Percentiles rank a stretch among this genome's conserved stretches.
Conservation (phyloP, 2,888 invertebrate genomes). For the Dermolepida albohirtum region DNA sequence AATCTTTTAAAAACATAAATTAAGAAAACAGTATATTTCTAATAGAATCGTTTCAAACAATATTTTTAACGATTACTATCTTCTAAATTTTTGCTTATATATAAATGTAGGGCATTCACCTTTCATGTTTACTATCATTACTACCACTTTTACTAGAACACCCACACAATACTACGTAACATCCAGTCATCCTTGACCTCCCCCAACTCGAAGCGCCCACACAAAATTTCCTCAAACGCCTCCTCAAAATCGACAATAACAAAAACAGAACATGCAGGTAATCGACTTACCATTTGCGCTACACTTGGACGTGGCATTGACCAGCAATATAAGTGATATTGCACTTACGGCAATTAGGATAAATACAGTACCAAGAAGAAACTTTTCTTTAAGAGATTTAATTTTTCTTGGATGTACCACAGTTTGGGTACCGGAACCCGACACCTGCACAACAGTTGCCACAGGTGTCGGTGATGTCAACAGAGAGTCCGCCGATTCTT, state of each 20-base stretch:
- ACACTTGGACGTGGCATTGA: slow-evolving; percentile 54
- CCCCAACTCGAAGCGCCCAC: slow-evolving; percentile 29
- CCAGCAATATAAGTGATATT: slow-evolving; percentile 56
- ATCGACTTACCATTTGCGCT: slow-evolving; percentile 54
- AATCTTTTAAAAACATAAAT: too few relatives aligned
- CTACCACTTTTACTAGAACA: slow-evolving; percentile 36
- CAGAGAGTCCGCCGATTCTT: slow-evolving; percentile 51
- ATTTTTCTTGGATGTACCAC: slow-evolving; percentile 57
- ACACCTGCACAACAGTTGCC: slow-evolving; percentile 61
- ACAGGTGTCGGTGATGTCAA: slow-evolving; percentile 50
- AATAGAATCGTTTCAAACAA: too few relatives aligned
- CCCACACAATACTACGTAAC: slow-evolving; percentile 29
- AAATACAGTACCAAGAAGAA: slow-evolving; percentile 58
- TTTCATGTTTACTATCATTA: slow-evolving; percentile 32
- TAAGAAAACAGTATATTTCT: too few relatives aligned
- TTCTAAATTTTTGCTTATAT: too few relatives aligned
- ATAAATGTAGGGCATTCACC: slow-evolving; percentile 21
- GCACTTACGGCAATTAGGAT: slow-evolving; percentile 58
- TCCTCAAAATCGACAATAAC: slow-evolving; percentile 24
- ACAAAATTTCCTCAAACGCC: slow-evolving; percentile 25
- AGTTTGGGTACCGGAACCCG: slow-evolving; percentile 60
- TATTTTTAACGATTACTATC: too few relatives aligned
- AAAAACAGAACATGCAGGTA: slow-evolving; percentile 14
- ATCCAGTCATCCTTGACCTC: slow-evolving; percentile 37
- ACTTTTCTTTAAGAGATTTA: slow-evolving; percentile 55